Evolutionary conservation across 2,797 vertebrate genomes (phyloP).

Genomic region (Tragelaphus eurycerus): DNA sequence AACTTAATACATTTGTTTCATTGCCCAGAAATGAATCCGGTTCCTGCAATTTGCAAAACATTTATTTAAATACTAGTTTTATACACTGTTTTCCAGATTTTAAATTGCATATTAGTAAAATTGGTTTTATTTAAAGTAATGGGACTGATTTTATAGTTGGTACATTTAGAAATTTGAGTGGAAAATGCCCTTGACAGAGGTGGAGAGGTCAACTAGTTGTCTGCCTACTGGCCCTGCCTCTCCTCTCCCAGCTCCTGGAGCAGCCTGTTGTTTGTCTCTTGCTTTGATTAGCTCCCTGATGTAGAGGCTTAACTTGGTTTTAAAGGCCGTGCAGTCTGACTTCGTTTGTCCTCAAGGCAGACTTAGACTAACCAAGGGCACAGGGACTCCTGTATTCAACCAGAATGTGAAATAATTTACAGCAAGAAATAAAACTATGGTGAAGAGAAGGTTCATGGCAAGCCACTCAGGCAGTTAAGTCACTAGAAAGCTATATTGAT

Average conservation of each 20-base stretch:
- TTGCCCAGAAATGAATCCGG: neutral
- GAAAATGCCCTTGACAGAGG: neutral
- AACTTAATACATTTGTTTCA: neutral
- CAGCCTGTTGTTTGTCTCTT: neutral
- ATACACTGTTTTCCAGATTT: conserved; percentile 10
- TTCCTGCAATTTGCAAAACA: conserved; percentile 38
- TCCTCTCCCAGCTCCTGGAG: neutral
- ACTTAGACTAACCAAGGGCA: neutral
- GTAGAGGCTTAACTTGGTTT: neutral
- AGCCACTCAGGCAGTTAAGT: neutral
- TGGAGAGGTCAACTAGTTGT: neutral
- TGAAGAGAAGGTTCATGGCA: neutral
- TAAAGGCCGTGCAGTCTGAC: neutral
- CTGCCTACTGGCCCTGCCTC: neutral
- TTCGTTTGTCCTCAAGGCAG: neutral
- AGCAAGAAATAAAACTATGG: neutral
- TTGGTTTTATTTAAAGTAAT: neutral
- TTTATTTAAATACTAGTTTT: conserved; percentile 31
- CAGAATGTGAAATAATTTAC: neutral
- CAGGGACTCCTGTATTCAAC: neutral
- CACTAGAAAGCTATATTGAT: neutral
- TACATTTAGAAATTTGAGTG: neutral
- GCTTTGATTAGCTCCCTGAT: neutral
- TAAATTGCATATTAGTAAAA: neutral
- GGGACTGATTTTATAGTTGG: neutral